A percentile compares a stretch with the other conserved stretches of the same genome.
These are phyloP conservation scores for Guaruba guarouba DNA, from an alignment of 2,113 vertebrate species.

Conservation along the genomic window DNA sequence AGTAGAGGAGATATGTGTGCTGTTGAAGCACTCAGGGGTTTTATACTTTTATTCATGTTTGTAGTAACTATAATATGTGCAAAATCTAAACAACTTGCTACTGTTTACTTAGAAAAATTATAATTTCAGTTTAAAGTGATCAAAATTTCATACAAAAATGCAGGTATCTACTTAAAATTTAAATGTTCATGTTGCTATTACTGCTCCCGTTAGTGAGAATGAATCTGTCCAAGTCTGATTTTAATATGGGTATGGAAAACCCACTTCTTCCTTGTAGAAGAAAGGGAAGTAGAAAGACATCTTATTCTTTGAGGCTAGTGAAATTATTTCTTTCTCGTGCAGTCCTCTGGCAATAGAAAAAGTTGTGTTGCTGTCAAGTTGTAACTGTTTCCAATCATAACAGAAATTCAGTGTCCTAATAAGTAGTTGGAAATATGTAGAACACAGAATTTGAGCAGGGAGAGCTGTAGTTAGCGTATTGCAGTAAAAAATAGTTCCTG, in stretches of 20 bases:
- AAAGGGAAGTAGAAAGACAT: not conserved
- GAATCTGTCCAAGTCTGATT: not conserved
- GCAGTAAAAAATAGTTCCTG: not conserved
- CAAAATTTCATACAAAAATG: not conserved
- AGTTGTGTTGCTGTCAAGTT: not conserved
- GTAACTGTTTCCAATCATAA: not conserved
- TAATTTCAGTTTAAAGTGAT: not conserved
- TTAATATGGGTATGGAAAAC: not conserved
- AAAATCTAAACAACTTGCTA: not conserved
- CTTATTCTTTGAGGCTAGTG: slow-evolving; percentile 2
- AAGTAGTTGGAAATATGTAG: not conserved
- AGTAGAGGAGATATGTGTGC: accelerated
- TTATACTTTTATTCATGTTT: not conserved
- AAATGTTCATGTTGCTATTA: not conserved
- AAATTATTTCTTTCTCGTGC: not conserved
- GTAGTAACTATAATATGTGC: not conserved
- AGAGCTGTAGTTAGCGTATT: not conserved
- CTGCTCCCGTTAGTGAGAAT: not conserved
- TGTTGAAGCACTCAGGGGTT: not conserved
- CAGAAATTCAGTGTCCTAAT: not conserved
- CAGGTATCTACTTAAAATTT: not conserved
- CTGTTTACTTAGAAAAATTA: not conserved
- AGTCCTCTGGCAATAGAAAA: not conserved
- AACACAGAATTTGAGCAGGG: not conserved
- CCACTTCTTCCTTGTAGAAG: not conserved